A percentile compares a stretch with the other conserved stretches of the same genome.
Conservation (phyloP, 2,113 vertebrate genomes). For the Mus spicilegus region DNA sequence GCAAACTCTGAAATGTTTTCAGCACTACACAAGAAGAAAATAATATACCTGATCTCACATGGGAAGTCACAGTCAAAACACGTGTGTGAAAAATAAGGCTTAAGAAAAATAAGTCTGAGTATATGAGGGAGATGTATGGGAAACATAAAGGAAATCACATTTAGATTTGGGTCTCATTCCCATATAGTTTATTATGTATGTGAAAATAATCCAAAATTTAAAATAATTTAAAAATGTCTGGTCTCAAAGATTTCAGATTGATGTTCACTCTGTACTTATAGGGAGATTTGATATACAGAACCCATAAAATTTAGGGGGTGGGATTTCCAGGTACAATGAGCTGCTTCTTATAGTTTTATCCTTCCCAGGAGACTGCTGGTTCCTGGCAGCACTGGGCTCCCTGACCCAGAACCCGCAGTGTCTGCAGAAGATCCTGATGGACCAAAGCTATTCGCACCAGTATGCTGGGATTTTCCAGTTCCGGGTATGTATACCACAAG, state of each 20-base stretch:
- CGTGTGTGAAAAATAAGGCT: background rate
- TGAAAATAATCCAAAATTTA: background rate
- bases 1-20: background rate
- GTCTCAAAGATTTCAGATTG: background rate
- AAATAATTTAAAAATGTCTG: background rate
- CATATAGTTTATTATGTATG: background rate
- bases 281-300: background rate
- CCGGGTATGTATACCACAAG: constrained; percentile 76
- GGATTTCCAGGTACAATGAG: background rate
- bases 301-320: background rate
- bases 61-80: background rate
- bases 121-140: background rate
- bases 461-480: constrained; percentile 90
- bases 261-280: background rate
- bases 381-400: constrained; percentile 87
- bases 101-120: background rate
- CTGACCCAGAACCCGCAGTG: constrained; percentile 83
- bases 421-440: constrained; percentile 83
- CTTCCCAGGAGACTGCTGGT: constrained; percentile 88
- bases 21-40: background rate
- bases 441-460: constrained; percentile 84
- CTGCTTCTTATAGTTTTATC: background rate
- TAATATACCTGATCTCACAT: background rate
- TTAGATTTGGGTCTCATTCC: background rate
- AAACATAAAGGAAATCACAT: background rate